Evolutionary conservation across 92 coral and sea anemone genomes (phyloP), one percentile per base, ranked within the genome.

Genomic region (Parazoanthus darwini): DNA sequence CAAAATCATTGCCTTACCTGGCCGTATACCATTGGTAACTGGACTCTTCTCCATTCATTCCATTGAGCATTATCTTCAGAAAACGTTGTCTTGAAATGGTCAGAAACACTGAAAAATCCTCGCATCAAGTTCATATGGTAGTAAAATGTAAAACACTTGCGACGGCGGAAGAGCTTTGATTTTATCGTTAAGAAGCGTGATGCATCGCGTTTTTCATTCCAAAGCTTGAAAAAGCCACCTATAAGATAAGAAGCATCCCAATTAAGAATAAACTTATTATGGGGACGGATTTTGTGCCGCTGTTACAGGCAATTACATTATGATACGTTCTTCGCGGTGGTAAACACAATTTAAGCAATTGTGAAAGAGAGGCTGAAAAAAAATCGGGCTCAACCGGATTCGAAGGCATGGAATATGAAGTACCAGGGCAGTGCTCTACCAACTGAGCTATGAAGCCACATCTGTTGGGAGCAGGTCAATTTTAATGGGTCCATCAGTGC

Each of bases 221-320:
- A 82, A 6, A 82, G 65, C 76, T 63, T 36, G 75, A 65, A 82
- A 66, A 82, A 82, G 75, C 36, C 86, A 9, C 86, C 86, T 77
- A 75, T 22, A 20, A 38, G 15, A 11, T 20, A 8, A 77, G 5
- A 77, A 42, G 29, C 56, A 63, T 6, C 8, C 9, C 51, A 46
- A 6, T 5, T 44, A 44, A 8, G 50, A 8, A 29, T 29, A 44
- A 44, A 44, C 5, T 44, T 4, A 44, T 44, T 44, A 44, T 29
- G 0, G 33, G 33, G 50, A 44, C 50, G 8, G 50, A 44, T 44
- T 44, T 44, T 8, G 5, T 44, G 50, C 50, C 8, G 5, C 50
- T 44, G 5, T 44, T 44, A 44, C 50, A 29, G 33, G 33, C 33
- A 29, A 29, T 29, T 29, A 29, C 33, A 29, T 29, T 29, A 29